A percentile compares a stretch with the other conserved stretches of the same genome.
These are phyloP conservation scores for Phylloscopus whistleri DNA, from an alignment of 2,113 vertebrate genomes.

Conservation along the genomic window DNA sequence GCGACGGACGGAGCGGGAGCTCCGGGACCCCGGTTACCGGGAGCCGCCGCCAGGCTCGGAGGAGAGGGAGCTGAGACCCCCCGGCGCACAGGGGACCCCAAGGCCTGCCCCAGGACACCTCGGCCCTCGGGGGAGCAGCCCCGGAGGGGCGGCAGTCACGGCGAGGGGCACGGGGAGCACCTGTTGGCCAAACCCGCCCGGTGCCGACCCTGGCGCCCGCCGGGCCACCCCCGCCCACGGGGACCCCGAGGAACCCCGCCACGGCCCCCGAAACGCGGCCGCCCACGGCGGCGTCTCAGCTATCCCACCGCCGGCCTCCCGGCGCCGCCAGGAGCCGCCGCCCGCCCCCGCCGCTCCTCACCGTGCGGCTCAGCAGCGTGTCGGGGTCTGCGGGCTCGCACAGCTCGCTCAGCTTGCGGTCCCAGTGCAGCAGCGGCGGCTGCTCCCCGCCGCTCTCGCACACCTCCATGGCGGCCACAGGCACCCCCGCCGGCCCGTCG, in stretches of 20 bases:
- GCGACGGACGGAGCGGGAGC: background rate
- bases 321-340: background rate
- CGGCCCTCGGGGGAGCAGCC: background rate
- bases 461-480: slow-evolving; percentile 80
- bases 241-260: background rate
- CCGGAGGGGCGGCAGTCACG: no score
- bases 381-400: slow-evolving; percentile 88
- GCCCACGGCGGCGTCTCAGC: background rate
- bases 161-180: background rate
- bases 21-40: background rate
- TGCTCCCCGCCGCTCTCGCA: slow-evolving; percentile 80
- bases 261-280: background rate
- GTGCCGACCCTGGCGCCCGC: background rate
- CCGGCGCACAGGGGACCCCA: background rate
- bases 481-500: background rate
- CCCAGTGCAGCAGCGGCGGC: slow-evolving; percentile 82
- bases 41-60: background rate
- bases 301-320: background rate
- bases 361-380: slow-evolving; percentile 84
- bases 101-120: no score
- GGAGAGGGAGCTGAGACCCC: background rate
- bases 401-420: slow-evolving; percentile 92
- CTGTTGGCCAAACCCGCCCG: background rate
- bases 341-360: slow-evolving; percentile 66
- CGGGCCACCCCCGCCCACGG: background rate